Base-by-base conservation (phyloP, 2,888 invertebrate species). In the Didymodactylos carnosus region DNA sequence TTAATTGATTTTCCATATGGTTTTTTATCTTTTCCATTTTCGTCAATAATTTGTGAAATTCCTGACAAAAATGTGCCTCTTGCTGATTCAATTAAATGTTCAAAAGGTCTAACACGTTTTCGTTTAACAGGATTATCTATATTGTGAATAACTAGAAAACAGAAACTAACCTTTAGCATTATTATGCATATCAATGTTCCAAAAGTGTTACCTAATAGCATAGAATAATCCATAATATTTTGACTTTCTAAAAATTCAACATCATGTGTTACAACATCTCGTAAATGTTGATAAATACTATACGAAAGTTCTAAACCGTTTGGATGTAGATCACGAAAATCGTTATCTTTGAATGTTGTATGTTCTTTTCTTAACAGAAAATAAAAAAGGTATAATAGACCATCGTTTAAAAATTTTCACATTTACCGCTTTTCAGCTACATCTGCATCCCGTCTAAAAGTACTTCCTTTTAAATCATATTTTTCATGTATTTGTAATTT, bases 391-490 rank as follows among this genome's bases (percentile, higher is more conserved):
- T n/a, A n/a, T n/a, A n/a, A n/a, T n/a, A n/a, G n/a, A n/a, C n/a
- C n/a, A n/a, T n/a, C n/a, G n/a, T n/a, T n/a, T n/a, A n/a, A n/a
- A n/a, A n/a, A 87, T 84, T 99, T 99, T 77, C 89, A 87, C 77
- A n/a, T n/a, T n/a, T n/a, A n/a, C n/a, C n/a, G n/a, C n/a, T 92
- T 86, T 84, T 99, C 98, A 41, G 88, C 86, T 87, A 94, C 95
- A 76, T 89, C 91, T 23, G 98, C 98, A 89, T 94, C 94, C 82
- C 98, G 87, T 84, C 98, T 98, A 81, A 94, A 97, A 0, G 98
- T 98, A 78, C 95, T 97, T 14, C 98, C 98, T 86, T 98, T 99
- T 77, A 98, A 87, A 87, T 98, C 98, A 84, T 97, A 98, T 81
- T 97, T 98, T 84, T 94, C 91, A 85, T 98, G 95, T 84, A 98